Conservation (phyloP, 2,888 invertebrate genomes). For the Tetheella fluctuosa region DNA sequence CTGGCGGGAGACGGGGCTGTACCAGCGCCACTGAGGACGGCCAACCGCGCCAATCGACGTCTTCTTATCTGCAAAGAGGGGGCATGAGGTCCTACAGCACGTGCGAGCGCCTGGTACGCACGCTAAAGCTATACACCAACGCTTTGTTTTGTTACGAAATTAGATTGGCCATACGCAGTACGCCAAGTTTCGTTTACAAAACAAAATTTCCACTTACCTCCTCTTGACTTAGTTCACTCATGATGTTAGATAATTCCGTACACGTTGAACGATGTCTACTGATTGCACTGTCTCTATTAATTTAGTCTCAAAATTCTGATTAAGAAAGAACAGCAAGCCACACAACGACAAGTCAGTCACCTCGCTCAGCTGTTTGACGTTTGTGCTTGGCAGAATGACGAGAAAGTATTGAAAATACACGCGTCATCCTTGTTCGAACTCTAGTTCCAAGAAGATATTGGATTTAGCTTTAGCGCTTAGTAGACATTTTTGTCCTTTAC, state of each 20-base stretch:
- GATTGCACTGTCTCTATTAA: conserved; percentile 58
- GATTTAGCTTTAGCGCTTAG: neutral
- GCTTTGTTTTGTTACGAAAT: conserved; percentile 85
- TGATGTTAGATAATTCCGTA: conserved; percentile 63
- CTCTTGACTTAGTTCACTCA: conserved; percentile 95
- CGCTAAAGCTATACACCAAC: conserved; percentile 63
- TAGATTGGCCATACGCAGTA: conserved; percentile 79
- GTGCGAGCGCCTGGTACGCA: conserved; percentile 55
- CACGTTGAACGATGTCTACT: conserved; percentile 46
- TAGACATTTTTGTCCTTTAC: conserved; percentile 14
- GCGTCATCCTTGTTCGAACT: conserved; percentile 72
- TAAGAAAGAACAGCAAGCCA: conserved; percentile 69
- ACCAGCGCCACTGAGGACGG: conserved; percentile 83
- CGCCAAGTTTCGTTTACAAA: conserved; percentile 72
- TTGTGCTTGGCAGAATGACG: conserved; percentile 73
- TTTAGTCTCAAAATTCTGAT: conserved; percentile 60
- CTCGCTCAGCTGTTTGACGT: conserved; percentile 82
- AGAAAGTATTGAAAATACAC: conserved; percentile 82
- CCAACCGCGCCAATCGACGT: conserved; percentile 89
- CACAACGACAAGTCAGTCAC: conserved; percentile 82
- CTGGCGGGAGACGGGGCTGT: conserved; percentile 76
- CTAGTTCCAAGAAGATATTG: conserved; percentile 13
- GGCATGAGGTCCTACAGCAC: conserved; percentile 55
- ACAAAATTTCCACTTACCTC: conserved; percentile 87
- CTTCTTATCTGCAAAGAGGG: conserved; percentile 87